Conservation (phyloP, 2,888 invertebrate species). For the Perithous albicinctus region DNA sequence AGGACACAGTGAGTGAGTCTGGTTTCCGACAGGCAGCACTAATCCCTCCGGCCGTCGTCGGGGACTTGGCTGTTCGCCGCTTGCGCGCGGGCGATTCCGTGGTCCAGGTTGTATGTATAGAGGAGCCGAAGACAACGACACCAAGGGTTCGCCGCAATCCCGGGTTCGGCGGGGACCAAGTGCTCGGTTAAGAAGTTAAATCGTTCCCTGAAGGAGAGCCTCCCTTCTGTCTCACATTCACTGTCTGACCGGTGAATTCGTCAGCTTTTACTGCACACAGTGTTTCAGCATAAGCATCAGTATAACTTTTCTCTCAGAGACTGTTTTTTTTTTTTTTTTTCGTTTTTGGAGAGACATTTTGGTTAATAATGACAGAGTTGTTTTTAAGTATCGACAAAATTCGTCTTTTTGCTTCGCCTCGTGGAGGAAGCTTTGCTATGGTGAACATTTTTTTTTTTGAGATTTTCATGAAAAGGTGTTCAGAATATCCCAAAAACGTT, state of each 20-base stretch:
- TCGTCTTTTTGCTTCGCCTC: too few relatives aligned
- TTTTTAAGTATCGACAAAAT: too few relatives aligned
- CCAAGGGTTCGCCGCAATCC: slow-evolving; percentile 65
- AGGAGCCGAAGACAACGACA: slow-evolving; percentile 23
- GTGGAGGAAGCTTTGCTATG: too few relatives aligned
- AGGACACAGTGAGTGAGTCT: slow-evolving; percentile 28
- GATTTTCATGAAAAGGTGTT: too few relatives aligned
- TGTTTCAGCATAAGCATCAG: neutral
- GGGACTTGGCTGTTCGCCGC: slow-evolving; percentile 46
- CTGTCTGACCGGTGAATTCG: slow-evolving; percentile 45
- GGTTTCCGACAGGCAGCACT: slow-evolving; percentile 51
- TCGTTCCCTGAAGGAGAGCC: slow-evolving; percentile 67
- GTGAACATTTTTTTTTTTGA: too few relatives aligned
- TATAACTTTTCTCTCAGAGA: too few relatives aligned
- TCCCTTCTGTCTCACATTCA: slow-evolving; percentile 11
- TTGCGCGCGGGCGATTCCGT: slow-evolving; percentile 6
- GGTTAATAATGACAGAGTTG: too few relatives aligned
- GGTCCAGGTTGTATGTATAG: too few relatives aligned
- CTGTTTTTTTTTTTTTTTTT: too few relatives aligned
- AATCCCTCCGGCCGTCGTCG: slow-evolving; percentile 52
- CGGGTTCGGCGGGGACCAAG: slow-evolving; percentile 69
- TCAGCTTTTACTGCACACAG: too few relatives aligned
- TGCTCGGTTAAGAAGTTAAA: slow-evolving; percentile 76
- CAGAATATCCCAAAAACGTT: too few relatives aligned
- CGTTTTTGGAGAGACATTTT: too few relatives aligned